Percentiles rank a stretch among this genome's conserved stretches.
These are phyloP conservation scores for Chydorus sphaericus DNA, from an alignment of 2,888 invertebrate genomes.

Conservation along the genomic window DNA sequence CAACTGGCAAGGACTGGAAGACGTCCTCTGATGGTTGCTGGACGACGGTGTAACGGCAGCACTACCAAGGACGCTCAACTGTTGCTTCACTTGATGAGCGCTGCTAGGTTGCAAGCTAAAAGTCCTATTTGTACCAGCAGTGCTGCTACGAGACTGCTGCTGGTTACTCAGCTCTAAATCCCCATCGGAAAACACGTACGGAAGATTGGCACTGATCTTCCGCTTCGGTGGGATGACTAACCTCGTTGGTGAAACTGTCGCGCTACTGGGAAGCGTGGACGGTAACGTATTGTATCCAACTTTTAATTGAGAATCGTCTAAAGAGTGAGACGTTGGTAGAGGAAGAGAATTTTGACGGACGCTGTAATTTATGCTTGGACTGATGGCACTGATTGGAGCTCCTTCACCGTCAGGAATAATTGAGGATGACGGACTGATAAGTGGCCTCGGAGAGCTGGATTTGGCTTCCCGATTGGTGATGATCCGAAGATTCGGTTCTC, in stretches of 20 bases:
- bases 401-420: slow-evolving; percentile 18
- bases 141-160: neutral
- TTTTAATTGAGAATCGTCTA: slow-evolving; percentile 36
- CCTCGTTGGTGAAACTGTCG: slow-evolving; percentile 23
- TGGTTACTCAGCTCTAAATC: slow-evolving; percentile 4
- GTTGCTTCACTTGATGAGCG: neutral
- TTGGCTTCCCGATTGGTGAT: slow-evolving; percentile 19
- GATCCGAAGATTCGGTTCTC: slow-evolving; percentile 26
- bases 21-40: slow-evolving; percentile 65
- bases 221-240: slow-evolving; percentile 33
- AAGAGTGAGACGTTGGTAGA: slow-evolving; percentile 28
- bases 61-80: too few relatives aligned
- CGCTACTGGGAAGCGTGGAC: neutral
- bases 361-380: slow-evolving; percentile 13
- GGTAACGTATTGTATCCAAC: slow-evolving; percentile 13
- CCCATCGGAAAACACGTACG: slow-evolving; percentile 23
- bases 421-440: slow-evolving; percentile 20
- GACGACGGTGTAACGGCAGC: slow-evolving; percentile 35
- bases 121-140: neutral
- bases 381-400: neutral
- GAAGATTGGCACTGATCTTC: slow-evolving; percentile 44
- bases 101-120: neutral
- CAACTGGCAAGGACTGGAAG: slow-evolving; percentile 63
- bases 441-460: slow-evolving; percentile 21
- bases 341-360: neutral